A percentile compares a stretch with the other conserved stretches of the same genome.
Conservation (phyloP, 2,797 vertebrate species). For the Antrozous pallidus region DNA sequence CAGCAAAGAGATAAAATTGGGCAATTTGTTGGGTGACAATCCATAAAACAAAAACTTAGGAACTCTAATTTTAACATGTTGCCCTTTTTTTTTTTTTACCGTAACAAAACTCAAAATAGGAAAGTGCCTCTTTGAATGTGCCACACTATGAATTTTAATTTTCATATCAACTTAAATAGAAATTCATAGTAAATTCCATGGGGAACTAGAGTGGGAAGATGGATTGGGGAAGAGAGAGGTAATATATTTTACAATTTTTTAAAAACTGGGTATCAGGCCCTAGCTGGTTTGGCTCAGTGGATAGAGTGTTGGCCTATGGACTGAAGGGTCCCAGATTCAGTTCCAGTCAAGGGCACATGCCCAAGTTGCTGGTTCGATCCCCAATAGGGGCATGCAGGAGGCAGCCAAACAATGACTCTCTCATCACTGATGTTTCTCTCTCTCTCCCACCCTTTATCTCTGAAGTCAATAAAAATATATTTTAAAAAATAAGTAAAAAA, state of each 20-base stretch:
- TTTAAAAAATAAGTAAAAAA: not conserved
- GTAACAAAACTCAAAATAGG: not conserved
- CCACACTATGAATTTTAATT: not conserved
- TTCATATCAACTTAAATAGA: not conserved
- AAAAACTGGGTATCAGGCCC: not conserved
- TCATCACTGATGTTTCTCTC: no score
- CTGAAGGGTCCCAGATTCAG: not conserved
- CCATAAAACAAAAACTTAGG: not conserved
- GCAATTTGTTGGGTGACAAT: not conserved
- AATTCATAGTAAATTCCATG: not conserved
- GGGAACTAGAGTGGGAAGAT: not conserved
- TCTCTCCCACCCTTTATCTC: no score
- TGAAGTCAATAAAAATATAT: no score
- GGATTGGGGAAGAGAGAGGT: not conserved
- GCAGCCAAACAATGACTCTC: no score
- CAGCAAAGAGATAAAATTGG: not conserved
- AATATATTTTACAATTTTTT: not conserved
- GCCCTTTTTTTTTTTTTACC: not conserved
- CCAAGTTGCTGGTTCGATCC: not conserved
- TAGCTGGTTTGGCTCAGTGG: not conserved
- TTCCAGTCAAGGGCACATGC: not conserved
- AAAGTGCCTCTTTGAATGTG: not conserved
- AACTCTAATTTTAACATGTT: not conserved
- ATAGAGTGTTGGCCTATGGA: not conserved
- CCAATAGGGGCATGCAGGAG: no score